Evolutionary conservation across 2,888 invertebrate genomes (phyloP).

Genomic region (Calameuta filiformis): DNA sequence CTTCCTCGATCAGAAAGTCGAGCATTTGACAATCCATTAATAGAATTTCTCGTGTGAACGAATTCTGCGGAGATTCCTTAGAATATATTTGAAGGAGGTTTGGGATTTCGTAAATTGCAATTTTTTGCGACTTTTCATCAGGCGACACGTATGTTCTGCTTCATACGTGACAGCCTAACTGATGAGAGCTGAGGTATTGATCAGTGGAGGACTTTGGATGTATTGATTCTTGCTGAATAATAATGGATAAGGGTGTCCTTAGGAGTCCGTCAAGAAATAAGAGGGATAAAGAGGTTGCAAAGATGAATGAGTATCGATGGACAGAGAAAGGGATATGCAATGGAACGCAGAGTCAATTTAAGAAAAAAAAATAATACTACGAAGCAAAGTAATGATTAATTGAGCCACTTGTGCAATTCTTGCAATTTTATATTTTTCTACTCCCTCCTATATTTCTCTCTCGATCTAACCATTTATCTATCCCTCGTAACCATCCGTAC

Average conservation of each 20-base stretch:
- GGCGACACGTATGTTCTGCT: neutral
- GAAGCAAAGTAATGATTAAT: constrained; percentile 37
- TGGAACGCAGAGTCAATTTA: constrained; percentile 30
- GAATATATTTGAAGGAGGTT: neutral
- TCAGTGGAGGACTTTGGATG: neutral
- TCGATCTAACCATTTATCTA: constrained; percentile 1
- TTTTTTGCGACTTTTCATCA: neutral
- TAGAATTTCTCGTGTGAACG: constrained; percentile 34
- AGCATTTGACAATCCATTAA: constrained; percentile 65
- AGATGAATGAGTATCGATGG: neutral
- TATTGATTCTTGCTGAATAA: neutral
- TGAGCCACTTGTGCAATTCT: constrained; percentile 47
- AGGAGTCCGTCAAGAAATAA: neutral
- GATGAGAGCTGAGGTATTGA: neutral
- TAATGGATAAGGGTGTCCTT: neutral
- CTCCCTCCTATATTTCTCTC: constrained; percentile 36
- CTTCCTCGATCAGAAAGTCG: constrained; percentile 55
- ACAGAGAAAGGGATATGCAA: neutral
- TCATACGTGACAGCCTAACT: neutral
- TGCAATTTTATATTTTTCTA: constrained; percentile 64
- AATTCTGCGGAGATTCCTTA: neutral
- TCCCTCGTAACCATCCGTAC: neutral
- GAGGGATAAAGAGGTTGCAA: neutral
- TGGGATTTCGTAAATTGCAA: neutral
- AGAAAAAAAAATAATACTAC: constrained; percentile 20